Evolutionary conservation across 1,140 invertebrate species (phyloP).

Genomic region (Zaprionus nigranus): DNA sequence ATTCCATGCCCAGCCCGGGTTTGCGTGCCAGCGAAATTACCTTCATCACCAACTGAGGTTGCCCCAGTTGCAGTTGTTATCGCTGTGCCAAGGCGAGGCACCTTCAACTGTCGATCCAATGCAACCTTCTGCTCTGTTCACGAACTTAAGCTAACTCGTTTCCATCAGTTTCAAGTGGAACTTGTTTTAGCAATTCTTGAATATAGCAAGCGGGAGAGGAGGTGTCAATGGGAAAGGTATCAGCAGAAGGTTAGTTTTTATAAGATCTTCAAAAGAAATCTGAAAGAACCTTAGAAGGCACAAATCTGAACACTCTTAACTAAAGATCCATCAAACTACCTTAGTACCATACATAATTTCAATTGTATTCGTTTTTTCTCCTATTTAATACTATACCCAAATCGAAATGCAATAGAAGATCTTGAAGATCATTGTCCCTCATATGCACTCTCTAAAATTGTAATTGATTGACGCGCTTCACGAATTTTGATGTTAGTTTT

Average conservation of each 20-base stretch:
- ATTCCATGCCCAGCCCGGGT: background rate
- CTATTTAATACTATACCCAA: too few species aligned
- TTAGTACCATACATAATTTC: too few species aligned
- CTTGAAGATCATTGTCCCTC: too few species aligned
- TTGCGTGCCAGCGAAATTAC: conserved; percentile 48
- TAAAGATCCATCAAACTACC: too few species aligned
- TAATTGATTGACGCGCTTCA: background rate
- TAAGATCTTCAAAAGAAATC: background rate
- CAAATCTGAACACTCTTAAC: too few species aligned
- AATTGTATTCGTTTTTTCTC: too few species aligned
- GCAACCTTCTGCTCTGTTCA: conserved; percentile 1
- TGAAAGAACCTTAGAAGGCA: too few species aligned
- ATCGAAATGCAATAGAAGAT: too few species aligned
- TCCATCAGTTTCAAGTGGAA: background rate
- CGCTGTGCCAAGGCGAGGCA: background rate
- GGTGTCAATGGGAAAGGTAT: background rate
- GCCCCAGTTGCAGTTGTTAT: background rate
- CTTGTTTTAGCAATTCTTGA: too few species aligned
- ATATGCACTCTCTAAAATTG: background rate
- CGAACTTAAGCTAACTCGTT: background rate
- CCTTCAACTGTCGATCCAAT: background rate
- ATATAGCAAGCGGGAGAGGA: background rate
- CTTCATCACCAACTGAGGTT: conserved; percentile 8
- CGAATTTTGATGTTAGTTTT: background rate
- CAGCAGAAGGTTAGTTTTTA: too few species aligned